Base-by-base conservation (phyloP, 2,888 invertebrate genomes). In the Zaprionus obscuricornis region DNA sequence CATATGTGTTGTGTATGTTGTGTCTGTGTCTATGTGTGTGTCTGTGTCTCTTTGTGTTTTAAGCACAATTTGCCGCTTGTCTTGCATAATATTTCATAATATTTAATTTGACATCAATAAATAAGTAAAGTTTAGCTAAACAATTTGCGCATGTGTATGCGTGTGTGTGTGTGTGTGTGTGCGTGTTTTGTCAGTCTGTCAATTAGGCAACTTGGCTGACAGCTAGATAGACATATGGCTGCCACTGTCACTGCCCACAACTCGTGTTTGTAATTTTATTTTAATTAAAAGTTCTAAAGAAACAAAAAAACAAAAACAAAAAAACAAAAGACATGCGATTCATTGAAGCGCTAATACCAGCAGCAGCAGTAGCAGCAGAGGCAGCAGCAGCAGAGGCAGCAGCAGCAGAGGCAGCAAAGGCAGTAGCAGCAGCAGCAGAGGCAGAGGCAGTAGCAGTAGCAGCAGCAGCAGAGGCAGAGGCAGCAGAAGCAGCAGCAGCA, bases 261-360 rank as follows among this genome's bases (percentile, higher is more conserved):
- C 74, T 64, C 78, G 67, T 64, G 64, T 67, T 42, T 16, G 64
- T 62, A 74, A 78, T 85, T 74, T 73, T 47, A 74, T 58, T 65
- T 68, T 78, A 86, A 85, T 85, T 78, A 81, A 86, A 68, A 68
- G 87, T 85, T 81, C 87, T 81, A 67, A 78, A 65, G 62, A 66
- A n/a, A n/a, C n/a, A n/a, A n/a, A n/a, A n/a, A n/a, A n/a, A n/a
- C n/a, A n/a, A n/a, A n/a, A n/a, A n/a, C n/a, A n/a, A n/a, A n/a
- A n/a, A n/a, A n/a, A n/a, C n/a, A n/a, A 66, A 74, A 86, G 78
- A 76, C 83, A 78, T 78, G 85, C 87, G 84, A 86, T 62, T 85
- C 87, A 82, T 73, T 86, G 64, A 86, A 73, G 67, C 82, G 63
- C 59, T 79, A 59, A 74, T 77, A 68, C 39, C 11, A n/a, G n/a